Evolutionary conservation across 2,888 invertebrate species (phyloP).

Genomic region (Mongoloraphidia duomilia): DNA sequence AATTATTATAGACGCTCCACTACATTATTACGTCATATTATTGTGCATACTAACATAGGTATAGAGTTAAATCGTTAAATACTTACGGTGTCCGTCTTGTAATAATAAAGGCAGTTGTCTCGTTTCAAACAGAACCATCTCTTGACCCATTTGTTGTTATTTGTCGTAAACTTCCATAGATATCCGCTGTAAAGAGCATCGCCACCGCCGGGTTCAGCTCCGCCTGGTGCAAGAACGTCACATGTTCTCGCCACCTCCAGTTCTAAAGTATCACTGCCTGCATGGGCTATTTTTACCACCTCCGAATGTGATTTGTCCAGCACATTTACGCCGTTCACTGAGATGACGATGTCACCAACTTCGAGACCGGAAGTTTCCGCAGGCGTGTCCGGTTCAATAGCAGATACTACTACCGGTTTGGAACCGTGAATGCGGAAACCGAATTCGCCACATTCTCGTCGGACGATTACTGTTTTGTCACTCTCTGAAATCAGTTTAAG

Average conservation of each 20-base stretch:
- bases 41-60: no score
- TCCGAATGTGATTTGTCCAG: constrained; percentile 87
- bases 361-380: constrained; percentile 84
- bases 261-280: constrained; percentile 71
- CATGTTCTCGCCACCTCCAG: constrained; percentile 76
- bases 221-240: constrained; percentile 57
- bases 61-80: not conserved
- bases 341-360: constrained; percentile 87
- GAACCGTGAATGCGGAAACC: constrained; percentile 92
- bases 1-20: no score
- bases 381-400: constrained; percentile 86
- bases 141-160: constrained; percentile 62
- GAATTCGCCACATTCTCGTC: constrained; percentile 75
- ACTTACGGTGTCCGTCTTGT: constrained; percentile 79
- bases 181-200: constrained; percentile 55
- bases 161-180: constrained; percentile 56
- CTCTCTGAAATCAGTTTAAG: constrained; percentile 48
- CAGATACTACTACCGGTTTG: constrained; percentile 90
- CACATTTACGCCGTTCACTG: constrained; percentile 81
- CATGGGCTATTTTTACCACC: constrained; percentile 82
- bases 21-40: no score
- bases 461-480: constrained; percentile 74
- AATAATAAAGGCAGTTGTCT: constrained; percentile 89
- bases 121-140: constrained; percentile 84
- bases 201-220: constrained; percentile 40